phyloP scores from a whole-genome alignment of 64 coral and sea anemone genomes.

The Acropora tenuis region DNA sequence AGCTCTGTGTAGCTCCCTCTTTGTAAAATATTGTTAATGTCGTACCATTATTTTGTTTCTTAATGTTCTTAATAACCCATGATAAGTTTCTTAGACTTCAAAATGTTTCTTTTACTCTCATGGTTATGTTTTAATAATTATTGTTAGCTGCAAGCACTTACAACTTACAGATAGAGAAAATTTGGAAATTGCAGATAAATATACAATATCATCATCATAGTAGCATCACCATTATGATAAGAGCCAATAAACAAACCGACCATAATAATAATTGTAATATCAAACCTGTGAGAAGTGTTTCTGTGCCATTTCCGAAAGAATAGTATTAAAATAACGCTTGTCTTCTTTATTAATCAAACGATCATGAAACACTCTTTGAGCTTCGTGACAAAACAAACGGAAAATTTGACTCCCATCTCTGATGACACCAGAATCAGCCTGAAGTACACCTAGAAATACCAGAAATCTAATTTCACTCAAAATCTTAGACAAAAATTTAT shows the following conservation, averaged over 20 bases:
- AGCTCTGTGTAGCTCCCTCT: no score
- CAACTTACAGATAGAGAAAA: no score
- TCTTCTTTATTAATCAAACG: constrained; percentile 98
- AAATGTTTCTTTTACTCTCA: no score
- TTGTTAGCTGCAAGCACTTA: no score
- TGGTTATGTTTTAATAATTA: no score
- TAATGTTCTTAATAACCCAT: no score
- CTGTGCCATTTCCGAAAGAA: constrained; percentile 95
- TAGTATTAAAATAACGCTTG: constrained; percentile 92
- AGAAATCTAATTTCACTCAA: background rate
- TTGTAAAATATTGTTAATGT: no score
- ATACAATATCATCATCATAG: background rate
- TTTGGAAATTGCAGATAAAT: no score
- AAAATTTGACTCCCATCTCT: constrained; percentile 90
- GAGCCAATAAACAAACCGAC: background rate
- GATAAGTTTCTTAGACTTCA: no score
- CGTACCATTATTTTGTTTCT: no score
- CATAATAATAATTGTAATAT: background rate
- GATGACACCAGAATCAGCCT: constrained; percentile 92
- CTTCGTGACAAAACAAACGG: constrained; percentile 95
- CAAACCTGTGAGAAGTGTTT: constrained; percentile 95
- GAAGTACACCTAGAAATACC: constrained; percentile 76
- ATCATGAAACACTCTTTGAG: constrained; percentile 96
- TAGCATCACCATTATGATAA: background rate
- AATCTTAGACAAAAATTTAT: background rate